Base-by-base conservation (phyloP, 2,113 vertebrate species). In the Melierax canorus region DNA sequence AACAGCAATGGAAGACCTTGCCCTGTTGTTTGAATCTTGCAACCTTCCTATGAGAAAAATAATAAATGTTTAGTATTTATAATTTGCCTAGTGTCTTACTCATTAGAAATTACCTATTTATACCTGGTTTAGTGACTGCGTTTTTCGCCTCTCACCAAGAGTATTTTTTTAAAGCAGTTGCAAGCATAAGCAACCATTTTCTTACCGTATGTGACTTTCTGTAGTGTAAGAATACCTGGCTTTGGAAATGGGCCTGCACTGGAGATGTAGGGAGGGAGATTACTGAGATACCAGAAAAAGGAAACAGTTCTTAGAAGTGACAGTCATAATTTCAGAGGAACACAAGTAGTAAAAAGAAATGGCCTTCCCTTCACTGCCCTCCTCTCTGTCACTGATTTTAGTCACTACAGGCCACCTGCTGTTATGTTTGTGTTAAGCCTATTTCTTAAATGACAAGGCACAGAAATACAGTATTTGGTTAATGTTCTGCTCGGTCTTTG, bases 21-120 rank as follows among this genome's bases (percentile, higher is more conserved):
- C 62, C 60, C 30, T 79, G 3, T 75, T 96, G 69, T 86, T 94
- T 85, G 56, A 92, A 72, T 62, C 88, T 75, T 94, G 94, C 53
- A 58, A 79, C 86, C 94, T 92, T 91, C 92, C 89, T 92, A 75
- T 71, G 73, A 81, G 76, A 92, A 91, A 83, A 92, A 48, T 30
- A 97, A 97, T 97, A 97, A 97, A 97, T 95, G 95, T 96, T 94
- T 85, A 90, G 63, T 95, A 97, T 96, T 97, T 97, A 69, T 97
- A 94, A 79, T 78, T 78, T 91, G 89, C 45, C 77, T 84, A 9
- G 27, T 91, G 66, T 95, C 74, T 89, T 79, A 4, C 24, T 96
- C 51, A 38, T 67, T 75, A 27, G 68, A 45, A 91, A 32, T 62
- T 38, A 15, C 53, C 0, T 2, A 1, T 74, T 80, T 60, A 26